These are phyloP conservation scores for Ctenoplectra terminalis DNA, from an alignment of 1,140 invertebrate species.

Conservation along the genomic window DNA sequence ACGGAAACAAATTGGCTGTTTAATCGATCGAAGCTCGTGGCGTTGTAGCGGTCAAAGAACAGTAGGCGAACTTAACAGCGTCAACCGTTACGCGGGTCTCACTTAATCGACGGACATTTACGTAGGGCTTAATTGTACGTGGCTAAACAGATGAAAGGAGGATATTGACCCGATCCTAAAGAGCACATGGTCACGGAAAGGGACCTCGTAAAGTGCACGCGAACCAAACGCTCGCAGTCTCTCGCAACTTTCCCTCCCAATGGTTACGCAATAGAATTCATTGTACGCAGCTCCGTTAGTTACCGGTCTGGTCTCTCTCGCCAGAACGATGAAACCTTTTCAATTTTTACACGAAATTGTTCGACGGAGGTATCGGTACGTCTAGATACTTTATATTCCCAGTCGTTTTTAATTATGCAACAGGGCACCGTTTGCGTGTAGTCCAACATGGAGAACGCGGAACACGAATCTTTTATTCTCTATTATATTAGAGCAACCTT, in stretches of 20 bases:
- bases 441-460: too few species aligned
- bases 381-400: background rate
- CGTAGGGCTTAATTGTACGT: conserved; percentile 57
- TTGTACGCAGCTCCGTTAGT: conserved; percentile 53
- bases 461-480: background rate
- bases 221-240: conserved; percentile 56
- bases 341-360: conserved; percentile 7
- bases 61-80: conserved; percentile 2
- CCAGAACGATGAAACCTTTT: conserved; percentile 24
- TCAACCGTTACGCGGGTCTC: conserved; percentile 41
- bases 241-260: conserved; percentile 61
- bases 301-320: conserved; percentile 21
- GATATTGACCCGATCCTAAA: conserved; percentile 68
- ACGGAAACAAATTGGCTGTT: conserved; percentile 33
- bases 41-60: conserved; percentile 28
- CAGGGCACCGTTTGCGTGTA: background rate
- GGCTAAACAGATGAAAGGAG: conserved; percentile 64
- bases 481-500: too few species aligned
- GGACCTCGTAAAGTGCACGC: conserved; percentile 65
- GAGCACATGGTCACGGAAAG: conserved; percentile 71
- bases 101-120: conserved; percentile 57
- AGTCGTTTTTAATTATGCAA: background rate
- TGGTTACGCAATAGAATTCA: conserved; percentile 63
- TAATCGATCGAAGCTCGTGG: conserved; percentile 24
- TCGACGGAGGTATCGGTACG: background rate